Evolutionary conservation across 2,797 vertebrate genomes (phyloP).

Genomic region (Hydrocynus forskahlii): DNA sequence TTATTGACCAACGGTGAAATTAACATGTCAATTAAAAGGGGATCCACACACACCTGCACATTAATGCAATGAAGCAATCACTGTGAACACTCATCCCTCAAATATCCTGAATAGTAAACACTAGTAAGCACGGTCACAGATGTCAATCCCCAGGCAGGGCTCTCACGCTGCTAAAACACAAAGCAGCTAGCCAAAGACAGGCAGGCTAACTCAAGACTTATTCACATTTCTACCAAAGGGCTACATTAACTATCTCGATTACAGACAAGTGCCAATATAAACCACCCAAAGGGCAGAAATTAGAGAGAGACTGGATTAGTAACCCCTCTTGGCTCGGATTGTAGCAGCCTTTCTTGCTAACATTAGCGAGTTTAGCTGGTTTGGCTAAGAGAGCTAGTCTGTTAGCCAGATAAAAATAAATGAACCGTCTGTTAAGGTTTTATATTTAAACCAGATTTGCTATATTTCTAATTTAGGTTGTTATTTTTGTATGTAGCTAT

Average conservation of each 20-base stretch:
- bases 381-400: background rate
- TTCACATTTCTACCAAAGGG: background rate
- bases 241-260: background rate
- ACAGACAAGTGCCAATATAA: background rate
- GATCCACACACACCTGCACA: background rate
- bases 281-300: background rate
- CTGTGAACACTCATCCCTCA: background rate
- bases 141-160: background rate
- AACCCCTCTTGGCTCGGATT: background rate
- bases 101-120: background rate
- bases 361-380: background rate
- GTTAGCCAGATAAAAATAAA: constrained; percentile 10
- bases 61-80: background rate
- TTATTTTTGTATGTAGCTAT: background rate
- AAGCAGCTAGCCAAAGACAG: constrained; percentile 10
- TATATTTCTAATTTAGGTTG: background rate
- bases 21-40: background rate
- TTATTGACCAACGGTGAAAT: background rate
- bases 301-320: background rate
- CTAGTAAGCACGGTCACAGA: background rate
- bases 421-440: background rate
- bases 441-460: background rate
- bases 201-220: background rate
- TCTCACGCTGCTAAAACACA: constrained; percentile 24
- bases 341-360: background rate